These are phyloP conservation scores for Stomatorhinus ivindoensis DNA, from an alignment of 2,113 vertebrate species.

Conservation along the genomic window DNA sequence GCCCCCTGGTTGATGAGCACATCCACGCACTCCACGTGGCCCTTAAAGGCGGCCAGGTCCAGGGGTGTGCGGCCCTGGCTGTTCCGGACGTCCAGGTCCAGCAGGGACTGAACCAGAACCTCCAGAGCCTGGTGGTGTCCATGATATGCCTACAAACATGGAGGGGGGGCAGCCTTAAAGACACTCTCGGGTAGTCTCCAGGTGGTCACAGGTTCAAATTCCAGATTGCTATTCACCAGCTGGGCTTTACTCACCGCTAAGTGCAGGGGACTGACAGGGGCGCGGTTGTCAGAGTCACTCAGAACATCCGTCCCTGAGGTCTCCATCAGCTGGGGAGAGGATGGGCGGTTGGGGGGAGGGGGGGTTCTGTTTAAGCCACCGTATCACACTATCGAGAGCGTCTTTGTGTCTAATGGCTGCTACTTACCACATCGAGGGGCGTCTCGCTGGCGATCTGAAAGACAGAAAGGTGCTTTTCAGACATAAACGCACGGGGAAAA, in stretches of 20 bases:
- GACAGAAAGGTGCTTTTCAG: constrained; percentile 16
- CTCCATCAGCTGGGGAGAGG: constrained; percentile 80
- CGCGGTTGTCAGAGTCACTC: constrained; percentile 80
- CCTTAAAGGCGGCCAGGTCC: constrained; percentile 91
- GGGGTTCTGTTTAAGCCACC: background rate
- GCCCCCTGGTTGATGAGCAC: constrained; percentile 96
- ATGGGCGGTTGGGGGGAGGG: background rate
- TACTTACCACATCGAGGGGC: constrained; percentile 94
- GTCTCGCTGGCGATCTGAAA: constrained; percentile 95
- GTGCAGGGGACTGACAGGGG: constrained; percentile 89
- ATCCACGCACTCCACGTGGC: constrained; percentile 93
- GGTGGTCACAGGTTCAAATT: background rate
- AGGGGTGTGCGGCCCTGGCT: constrained; percentile 85
- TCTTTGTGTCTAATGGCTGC: background rate
- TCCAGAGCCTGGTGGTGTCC: constrained; percentile 94
- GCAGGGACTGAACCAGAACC: constrained; percentile 88
- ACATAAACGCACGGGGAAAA: background rate
- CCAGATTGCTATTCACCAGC: background rate
- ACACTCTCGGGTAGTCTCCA: background rate
- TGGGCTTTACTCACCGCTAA: constrained; percentile 79
- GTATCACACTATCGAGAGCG: background rate
- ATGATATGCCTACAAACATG: constrained; percentile 78
- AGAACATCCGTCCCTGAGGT: constrained; percentile 89
- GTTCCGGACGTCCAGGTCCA: constrained; percentile 94
- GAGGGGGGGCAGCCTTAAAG: background rate